Base-by-base conservation (phyloP, 1,140 invertebrate species). In the Dysdera silvatica region DNA sequence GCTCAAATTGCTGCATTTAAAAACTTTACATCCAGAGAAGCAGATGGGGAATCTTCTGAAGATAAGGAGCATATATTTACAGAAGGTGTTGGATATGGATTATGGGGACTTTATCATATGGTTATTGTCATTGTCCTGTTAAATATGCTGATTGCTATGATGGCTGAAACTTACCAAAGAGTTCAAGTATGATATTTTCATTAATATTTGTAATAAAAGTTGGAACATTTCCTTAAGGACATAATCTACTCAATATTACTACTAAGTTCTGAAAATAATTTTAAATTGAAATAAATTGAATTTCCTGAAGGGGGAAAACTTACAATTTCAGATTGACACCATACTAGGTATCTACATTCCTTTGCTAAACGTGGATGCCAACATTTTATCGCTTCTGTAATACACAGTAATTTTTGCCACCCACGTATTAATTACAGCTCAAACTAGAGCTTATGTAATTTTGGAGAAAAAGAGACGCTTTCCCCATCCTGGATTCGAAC, bases 81-180 rank as follows among this genome's bases (percentile, higher is more conserved):
- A 0, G 81, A 84, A 72, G 73, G 77, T 6, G 76, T 84, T 47
- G 83, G 83, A 28, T 83, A 84, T 67, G 75, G 83, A n/a, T 77
- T 81, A 29, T 86, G 84, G 67, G 82, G 81, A 7, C 76, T 77
- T 33, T 86, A 83, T 69, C 81, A 84, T 72, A 81, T 84, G 47
- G 80, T 87, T 47, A 82, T 81, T n/a, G 83, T 87, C 33, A 80
- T 87, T 48, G 81, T 87, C 24, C 80, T 87, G n/a, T 71, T 87
- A 29, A 88, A 88, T 74, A 87, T 87, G 83, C 77, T 88, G 28
- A 86, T 88, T 66, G 86, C 86, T 4, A 85, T 85, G 70, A 87
- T 88, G 83, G 82, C 84, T 14, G 85, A 85, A 66, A 86, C 84
- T 1, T 86, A 85, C 70, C 84, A 86, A 71, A 75, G 78, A 67